A percentile compares a stretch with the other conserved stretches of the same genome.
These are phyloP conservation scores for Hirundichthys speculiger DNA, from an alignment of 2,113 vertebrate genomes.

Conservation along the genomic window DNA sequence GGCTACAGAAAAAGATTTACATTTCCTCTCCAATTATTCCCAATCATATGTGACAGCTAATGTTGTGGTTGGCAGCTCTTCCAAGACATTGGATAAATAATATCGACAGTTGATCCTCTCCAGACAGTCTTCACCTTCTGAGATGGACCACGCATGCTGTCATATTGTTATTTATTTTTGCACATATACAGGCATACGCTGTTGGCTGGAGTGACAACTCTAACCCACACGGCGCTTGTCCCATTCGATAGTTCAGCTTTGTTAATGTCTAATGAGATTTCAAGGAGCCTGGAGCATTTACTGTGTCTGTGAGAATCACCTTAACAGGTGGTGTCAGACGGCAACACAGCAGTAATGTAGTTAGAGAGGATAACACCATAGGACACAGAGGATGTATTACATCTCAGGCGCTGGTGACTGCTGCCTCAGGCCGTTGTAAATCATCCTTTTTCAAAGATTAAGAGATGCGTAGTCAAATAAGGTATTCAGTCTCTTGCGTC, in stretches of 20 bases:
- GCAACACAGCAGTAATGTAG: conserved; percentile 40
- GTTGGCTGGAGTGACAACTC: background rate
- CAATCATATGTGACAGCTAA: no score
- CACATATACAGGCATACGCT: conserved; percentile 1
- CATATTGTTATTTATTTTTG: conserved; percentile 39
- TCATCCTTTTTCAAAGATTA: conserved; percentile 32
- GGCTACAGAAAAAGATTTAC: no score
- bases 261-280: conserved; percentile 71
- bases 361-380: conserved; percentile 33
- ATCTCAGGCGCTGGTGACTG: conserved; percentile 34
- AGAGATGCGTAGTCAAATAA: conserved; percentile 28
- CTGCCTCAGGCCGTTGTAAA: conserved; percentile 51
- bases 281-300: conserved; percentile 42
- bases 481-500: conserved; percentile 20
- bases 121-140: conserved; percentile 13
- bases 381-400: conserved; percentile 63
- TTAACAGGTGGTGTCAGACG: conserved; percentile 42
- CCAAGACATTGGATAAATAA: no score
- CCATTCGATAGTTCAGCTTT: conserved; percentile 52
- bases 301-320: conserved; percentile 47
- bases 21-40: no score
- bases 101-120: background rate
- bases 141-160: conserved; percentile 46
- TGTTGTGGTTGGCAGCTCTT: no score
- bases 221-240: conserved; percentile 48